A percentile compares a stretch with the other conserved stretches of the same genome.
phyloP scores from a whole-genome alignment of 2,797 vertebrate genomes.

The Onychomys torridus region DNA sequence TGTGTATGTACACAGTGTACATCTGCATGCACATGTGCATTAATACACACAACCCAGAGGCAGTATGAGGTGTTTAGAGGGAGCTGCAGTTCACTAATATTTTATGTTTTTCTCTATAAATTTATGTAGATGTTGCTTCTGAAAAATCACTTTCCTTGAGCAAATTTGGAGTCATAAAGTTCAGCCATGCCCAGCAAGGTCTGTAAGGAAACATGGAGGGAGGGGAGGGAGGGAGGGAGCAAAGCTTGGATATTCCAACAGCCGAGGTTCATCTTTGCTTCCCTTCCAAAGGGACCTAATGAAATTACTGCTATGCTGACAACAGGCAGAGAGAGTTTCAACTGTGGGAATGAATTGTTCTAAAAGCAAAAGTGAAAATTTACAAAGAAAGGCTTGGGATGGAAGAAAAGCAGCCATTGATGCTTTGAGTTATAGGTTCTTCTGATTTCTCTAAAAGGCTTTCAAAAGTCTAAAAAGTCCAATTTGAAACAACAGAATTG shows the following conservation, averaged over 20 bases:
- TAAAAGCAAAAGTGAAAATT: background rate
- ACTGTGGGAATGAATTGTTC: background rate
- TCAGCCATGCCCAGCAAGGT: background rate
- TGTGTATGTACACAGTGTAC: background rate
- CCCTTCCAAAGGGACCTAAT: background rate
- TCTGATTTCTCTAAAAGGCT: background rate
- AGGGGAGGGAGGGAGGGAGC: background rate
- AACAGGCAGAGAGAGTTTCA: background rate
- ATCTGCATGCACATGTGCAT: background rate
- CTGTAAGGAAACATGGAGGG: background rate
- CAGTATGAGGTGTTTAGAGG: background rate
- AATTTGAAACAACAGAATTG: background rate
- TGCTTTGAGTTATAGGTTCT: conserved; percentile 20
- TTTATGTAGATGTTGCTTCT: background rate
- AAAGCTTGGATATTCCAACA: background rate
- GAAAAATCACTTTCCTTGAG: conserved; percentile 39
- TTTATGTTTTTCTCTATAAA: conserved; percentile 52
- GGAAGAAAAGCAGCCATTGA: background rate
- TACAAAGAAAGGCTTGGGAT: background rate
- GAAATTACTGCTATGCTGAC: background rate
- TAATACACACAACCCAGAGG: background rate
- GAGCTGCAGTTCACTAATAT: background rate
- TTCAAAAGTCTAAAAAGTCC: background rate
- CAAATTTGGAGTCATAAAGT: conserved; percentile 13
- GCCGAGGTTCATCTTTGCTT: background rate